phyloP scores from a whole-genome alignment of 1,140 invertebrate genomes.

The Danaus melanippus region DNA sequence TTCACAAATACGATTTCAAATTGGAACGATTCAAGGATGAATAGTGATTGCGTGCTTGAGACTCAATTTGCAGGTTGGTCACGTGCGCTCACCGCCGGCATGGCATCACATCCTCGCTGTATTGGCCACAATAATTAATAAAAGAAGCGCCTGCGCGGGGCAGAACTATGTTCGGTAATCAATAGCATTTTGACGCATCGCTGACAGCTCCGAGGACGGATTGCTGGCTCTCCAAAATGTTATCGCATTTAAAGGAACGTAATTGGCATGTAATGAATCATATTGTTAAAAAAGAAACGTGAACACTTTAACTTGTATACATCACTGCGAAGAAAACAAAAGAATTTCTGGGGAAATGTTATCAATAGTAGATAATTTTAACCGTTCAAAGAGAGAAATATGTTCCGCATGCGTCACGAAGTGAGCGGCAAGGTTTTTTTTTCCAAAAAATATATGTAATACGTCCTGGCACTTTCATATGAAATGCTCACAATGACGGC shows the following conservation, averaged over 20 bases:
- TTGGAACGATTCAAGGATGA: slow-evolving; percentile 54
- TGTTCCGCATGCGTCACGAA: slow-evolving; percentile 14
- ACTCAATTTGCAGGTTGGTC: slow-evolving; percentile 53
- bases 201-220: slow-evolving; percentile 36
- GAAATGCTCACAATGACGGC: no score
- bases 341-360: slow-evolving; percentile 2
- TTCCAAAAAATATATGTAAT: no score
- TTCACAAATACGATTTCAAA: slow-evolving; percentile 41
- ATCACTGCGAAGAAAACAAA: slow-evolving; percentile 1
- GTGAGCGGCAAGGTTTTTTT: not conserved
- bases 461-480: no score
- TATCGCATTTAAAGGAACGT: slow-evolving; percentile 18
- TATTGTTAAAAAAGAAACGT: no score
- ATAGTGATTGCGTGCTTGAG: slow-evolving; percentile 48
- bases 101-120: slow-evolving; percentile 66
- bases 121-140: slow-evolving; percentile 67
- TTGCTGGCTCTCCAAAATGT: slow-evolving; percentile 27
- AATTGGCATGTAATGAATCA: slow-evolving; percentile 26
- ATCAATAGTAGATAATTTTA: slow-evolving; percentile 6
- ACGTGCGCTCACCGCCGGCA: slow-evolving; percentile 43
- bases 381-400: slow-evolving; percentile 9
- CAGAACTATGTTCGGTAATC: slow-evolving; percentile 57
- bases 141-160: slow-evolving; percentile 56
- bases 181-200: slow-evolving; percentile 44
- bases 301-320: slow-evolving; percentile 3